Evolutionary conservation across 1,140 invertebrate genomes (phyloP).

Genomic region (Trialeurodes vaporariorum): DNA sequence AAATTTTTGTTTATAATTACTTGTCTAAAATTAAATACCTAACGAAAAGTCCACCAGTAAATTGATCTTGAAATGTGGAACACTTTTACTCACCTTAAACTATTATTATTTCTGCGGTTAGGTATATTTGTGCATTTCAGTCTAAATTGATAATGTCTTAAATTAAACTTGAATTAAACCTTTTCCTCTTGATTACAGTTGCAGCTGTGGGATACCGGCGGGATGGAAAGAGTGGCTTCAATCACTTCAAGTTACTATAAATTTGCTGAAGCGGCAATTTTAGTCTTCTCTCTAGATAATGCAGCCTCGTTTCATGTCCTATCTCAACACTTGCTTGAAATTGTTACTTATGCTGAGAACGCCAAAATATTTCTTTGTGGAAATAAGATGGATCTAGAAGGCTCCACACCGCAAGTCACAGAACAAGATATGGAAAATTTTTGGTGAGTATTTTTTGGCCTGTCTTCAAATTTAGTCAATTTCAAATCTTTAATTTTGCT

Average conservation of each 20-base stretch:
- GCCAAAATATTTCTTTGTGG: constrained; percentile 87
- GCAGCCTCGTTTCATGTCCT: constrained; percentile 81
- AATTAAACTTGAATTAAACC: too few relatives aligned
- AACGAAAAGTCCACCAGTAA: too few relatives aligned
- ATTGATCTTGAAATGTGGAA: too few relatives aligned
- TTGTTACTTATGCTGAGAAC: constrained; percentile 84
- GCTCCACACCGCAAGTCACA: constrained; percentile 55
- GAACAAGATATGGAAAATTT: constrained; percentile 84
- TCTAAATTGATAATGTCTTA: too few relatives aligned
- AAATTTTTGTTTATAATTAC: too few relatives aligned
- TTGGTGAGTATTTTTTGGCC: constrained; percentile 57
- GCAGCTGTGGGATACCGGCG: constrained; percentile 86
- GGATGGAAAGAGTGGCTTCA: constrained; percentile 87
- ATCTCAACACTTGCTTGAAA: constrained; percentile 79
- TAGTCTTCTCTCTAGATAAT: constrained; percentile 83
- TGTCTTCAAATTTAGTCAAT: too few relatives aligned
- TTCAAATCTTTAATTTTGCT: too few relatives aligned
- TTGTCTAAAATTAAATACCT: too few relatives aligned
- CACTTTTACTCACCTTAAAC: too few relatives aligned
- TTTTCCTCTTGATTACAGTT: constrained; percentile 46
- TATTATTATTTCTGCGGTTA: too few relatives aligned
- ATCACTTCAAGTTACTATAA: constrained; percentile 89
- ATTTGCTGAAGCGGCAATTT: constrained; percentile 80
- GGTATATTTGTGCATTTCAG: too few relatives aligned
- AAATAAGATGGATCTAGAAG: constrained; percentile 73